Conservation (phyloP, 2,888 invertebrate species). For the Epirrhoe tristata region DNA sequence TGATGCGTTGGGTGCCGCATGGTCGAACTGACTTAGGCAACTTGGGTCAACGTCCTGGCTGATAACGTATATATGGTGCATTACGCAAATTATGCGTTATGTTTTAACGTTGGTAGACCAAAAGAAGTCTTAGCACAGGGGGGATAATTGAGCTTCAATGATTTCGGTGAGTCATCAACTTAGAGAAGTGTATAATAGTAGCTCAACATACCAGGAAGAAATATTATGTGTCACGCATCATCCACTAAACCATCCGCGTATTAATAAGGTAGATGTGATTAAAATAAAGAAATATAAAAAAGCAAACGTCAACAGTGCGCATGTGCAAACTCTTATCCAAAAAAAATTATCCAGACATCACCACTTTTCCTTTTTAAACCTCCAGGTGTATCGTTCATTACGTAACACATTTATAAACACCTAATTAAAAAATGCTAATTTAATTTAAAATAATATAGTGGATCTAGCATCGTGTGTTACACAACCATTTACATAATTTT, state of each 20-base stretch:
- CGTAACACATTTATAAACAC: conserved; percentile 12
- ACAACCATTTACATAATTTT: conserved; percentile 47
- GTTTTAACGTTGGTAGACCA: no score
- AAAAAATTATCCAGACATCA: not conserved
- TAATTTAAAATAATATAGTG: conserved; percentile 31
- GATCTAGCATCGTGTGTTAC: conserved; percentile 36
- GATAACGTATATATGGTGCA: not conserved
- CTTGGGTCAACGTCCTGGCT: conserved; percentile 11
- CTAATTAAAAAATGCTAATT: conserved; percentile 31
- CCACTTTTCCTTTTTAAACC: not conserved
- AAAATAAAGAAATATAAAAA: not conserved
- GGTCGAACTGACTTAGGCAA: conserved; percentile 25
- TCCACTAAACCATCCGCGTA: no score
- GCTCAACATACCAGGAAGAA: no score
- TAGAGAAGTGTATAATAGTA: no score
- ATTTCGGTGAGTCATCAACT: no score
- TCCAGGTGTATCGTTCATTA: not conserved
- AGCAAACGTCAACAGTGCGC: not conserved
- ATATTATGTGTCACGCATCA: no score
- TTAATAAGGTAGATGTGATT: not conserved
- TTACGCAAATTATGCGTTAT: not conserved
- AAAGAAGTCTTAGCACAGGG: no score
- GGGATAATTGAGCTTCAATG: no score
- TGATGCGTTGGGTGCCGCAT: conserved; percentile 19
- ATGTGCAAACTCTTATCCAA: not conserved